Conservation (phyloP, 1,140 invertebrate species). For the Drosophila truncata region DNA sequence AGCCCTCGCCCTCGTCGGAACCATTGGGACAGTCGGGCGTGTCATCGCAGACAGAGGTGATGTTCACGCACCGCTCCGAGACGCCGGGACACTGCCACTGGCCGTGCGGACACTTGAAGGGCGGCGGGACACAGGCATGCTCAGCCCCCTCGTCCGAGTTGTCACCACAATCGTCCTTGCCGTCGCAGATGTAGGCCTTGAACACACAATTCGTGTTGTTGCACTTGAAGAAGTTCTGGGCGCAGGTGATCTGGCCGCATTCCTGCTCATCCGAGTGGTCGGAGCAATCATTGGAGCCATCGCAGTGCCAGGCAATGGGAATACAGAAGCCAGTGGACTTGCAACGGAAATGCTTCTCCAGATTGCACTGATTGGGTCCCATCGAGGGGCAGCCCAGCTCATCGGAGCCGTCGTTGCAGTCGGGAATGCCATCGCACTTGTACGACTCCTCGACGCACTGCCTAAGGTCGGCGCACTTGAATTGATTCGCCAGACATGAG, state of each 20-base stretch:
- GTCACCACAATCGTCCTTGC: slow-evolving; percentile 97
- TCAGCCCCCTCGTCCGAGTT: slow-evolving; percentile 94
- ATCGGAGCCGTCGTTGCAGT: slow-evolving; percentile 96
- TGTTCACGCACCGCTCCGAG: slow-evolving; percentile 91
- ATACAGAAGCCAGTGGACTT: slow-evolving; percentile 95
- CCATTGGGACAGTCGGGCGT: slow-evolving; percentile 96
- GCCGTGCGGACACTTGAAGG: slow-evolving; percentile 90
- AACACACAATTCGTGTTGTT: slow-evolving; percentile 96
- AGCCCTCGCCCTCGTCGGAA: slow-evolving; percentile 94
- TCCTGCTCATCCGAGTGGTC: slow-evolving; percentile 95
- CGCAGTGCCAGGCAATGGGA: slow-evolving; percentile 97
- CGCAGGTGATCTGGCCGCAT: slow-evolving; percentile 92
- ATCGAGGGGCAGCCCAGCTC: slow-evolving; percentile 94
- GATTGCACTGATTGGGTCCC: slow-evolving; percentile 94
- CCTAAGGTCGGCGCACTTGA: slow-evolving; percentile 95
- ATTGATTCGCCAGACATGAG: slow-evolving; percentile 96
- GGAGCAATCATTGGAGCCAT: slow-evolving; percentile 93
- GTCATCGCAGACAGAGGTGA: slow-evolving; percentile 93
- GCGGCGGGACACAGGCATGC: slow-evolving; percentile 91
- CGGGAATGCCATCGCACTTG: slow-evolving; percentile 97
- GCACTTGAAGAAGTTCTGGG: slow-evolving; percentile 93
- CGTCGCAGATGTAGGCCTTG: slow-evolving; percentile 97
- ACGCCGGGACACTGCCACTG: slow-evolving; percentile 95
- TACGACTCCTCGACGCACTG: slow-evolving; percentile 97
- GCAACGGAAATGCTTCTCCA: slow-evolving; percentile 96